Evolutionary conservation across 2,113 vertebrate genomes (phyloP).

Genomic region (Xyrauchen texanus): DNA sequence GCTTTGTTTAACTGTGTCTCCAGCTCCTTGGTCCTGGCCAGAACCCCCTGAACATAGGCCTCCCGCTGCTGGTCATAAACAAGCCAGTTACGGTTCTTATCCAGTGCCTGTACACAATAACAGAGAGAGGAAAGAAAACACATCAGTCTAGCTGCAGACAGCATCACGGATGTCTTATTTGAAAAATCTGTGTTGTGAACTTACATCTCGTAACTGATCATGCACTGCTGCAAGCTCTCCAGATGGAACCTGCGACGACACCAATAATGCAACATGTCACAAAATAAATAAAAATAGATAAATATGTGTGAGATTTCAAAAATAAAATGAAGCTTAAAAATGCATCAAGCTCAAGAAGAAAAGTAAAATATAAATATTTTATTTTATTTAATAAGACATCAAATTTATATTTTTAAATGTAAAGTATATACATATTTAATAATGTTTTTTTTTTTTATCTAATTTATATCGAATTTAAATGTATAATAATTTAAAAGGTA

Average conservation of each 20-base stretch:
- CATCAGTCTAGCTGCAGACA: background rate
- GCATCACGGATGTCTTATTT: background rate
- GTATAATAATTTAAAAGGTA: too few species aligned
- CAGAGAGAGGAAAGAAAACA: conserved; percentile 1
- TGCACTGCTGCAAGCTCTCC: conserved; percentile 73
- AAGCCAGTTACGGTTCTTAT: conserved; percentile 96
- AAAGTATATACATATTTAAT: too few species aligned
- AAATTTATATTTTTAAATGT: too few species aligned
- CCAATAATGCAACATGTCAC: too few species aligned
- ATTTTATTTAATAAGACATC: too few species aligned
- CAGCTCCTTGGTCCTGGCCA: conserved; percentile 80
- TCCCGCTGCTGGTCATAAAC: conserved; percentile 94
- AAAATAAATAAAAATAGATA: too few species aligned
- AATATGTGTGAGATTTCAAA: too few species aligned
- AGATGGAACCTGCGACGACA: conserved; percentile 49
- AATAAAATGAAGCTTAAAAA: too few species aligned
- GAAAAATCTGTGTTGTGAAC: conserved; percentile 55
- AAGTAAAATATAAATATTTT: too few species aligned
- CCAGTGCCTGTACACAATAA: conserved; percentile 81
- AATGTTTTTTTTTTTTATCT: too few species aligned
- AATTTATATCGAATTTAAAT: too few species aligned
- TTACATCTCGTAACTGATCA: conserved; percentile 89
- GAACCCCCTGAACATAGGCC: conserved; percentile 84
- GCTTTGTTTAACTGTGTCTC: conserved; percentile 77
- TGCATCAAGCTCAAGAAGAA: too few species aligned